These are phyloP conservation scores for Drusus annulatus DNA, from an alignment of 1,140 invertebrate species.

Conservation along the genomic window DNA sequence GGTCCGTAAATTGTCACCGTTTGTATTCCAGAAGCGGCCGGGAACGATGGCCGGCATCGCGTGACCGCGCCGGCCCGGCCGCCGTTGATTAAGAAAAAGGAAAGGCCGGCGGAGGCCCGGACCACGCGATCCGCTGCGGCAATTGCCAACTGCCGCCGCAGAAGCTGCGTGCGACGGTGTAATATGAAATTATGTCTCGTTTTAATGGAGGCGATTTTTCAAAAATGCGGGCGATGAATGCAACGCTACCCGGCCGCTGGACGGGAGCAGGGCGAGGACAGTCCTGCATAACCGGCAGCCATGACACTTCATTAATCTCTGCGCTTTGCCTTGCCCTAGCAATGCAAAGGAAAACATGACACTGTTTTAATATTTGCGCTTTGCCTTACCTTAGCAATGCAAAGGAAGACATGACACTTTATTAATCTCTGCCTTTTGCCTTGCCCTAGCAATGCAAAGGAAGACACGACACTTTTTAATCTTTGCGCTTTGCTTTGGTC, in stretches of 20 bases:
- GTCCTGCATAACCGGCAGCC: no score
- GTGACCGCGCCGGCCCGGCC: neutral
- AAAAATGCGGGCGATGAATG: constrained; percentile 21
- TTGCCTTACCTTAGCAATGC: no score
- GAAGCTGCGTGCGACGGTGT: constrained; percentile 22
- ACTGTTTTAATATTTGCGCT: no score
- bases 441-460: no score
- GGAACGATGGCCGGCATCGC: constrained; percentile 16
- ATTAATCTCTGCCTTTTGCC: no score
- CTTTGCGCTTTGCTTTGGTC: no score
- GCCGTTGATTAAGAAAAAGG: constrained; percentile 16
- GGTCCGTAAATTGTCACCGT: constrained; percentile 35
- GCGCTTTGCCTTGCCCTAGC: no score
- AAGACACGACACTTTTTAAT: no score
- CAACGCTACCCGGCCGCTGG: neutral
- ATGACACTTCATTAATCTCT: no score
- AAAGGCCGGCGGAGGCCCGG: neutral
- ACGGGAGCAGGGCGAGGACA: neutral
- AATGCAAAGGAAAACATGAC: no score
- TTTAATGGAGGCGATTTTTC: constrained; percentile 22
- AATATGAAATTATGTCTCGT: constrained; percentile 39
- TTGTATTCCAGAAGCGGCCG: neutral
- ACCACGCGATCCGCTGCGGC: neutral
- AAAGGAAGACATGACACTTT: no score
- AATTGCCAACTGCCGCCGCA: neutral